Evolutionary conservation across 2,888 invertebrate genomes (phyloP), one percentile per base, ranked within the genome.

Genomic region (Bursaphelenchus okinawaensis): DNA sequence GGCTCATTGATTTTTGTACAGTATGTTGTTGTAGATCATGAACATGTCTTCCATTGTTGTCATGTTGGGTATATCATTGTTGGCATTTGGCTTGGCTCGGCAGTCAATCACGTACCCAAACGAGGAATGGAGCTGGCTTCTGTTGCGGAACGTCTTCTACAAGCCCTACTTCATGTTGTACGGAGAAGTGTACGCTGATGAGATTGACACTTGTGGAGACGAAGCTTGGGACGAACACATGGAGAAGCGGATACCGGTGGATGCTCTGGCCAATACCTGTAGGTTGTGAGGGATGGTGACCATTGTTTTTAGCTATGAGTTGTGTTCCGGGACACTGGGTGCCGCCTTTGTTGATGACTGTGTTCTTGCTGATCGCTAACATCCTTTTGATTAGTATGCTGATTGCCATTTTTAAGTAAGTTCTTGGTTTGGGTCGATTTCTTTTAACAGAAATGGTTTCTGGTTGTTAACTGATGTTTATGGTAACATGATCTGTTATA

Each of bases 151-250:
- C 85, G 92, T 95, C 70, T 94, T 94, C 87, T 90, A 89, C 86
- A 92, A 95, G 85, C 96, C 87, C 1, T 98, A 98, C 85, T 96
- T 95, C 86, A 98, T 96, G 96, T 88, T 98, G 84, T 98, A 98
- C 85, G 96, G 98, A 79, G 96, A 98, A 86, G 87, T 96, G 75
- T 96, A 94, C 85, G 95, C 95, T 28, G 90, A 90, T 81, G 90
- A 91, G 81, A 96, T 96, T 82, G 92, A 94, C 85, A 73, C 73
- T 7, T 82, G 82, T 51, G 81, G 81, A 16, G 80, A 82, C 62
- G 77, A 78, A 67, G 77, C 76, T 0, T 79, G 79, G 79, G 79
- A 79, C 55, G 67, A 70, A 31, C 79, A 79, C 66, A 60, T 78
- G 60, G 79, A 77, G 55, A 75, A 77, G 29, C 68, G 71, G 7